A percentile compares a stretch with the other conserved stretches of the same genome.
phyloP scores from a whole-genome alignment of 1,140 invertebrate species.

The Atta colombica region DNA sequence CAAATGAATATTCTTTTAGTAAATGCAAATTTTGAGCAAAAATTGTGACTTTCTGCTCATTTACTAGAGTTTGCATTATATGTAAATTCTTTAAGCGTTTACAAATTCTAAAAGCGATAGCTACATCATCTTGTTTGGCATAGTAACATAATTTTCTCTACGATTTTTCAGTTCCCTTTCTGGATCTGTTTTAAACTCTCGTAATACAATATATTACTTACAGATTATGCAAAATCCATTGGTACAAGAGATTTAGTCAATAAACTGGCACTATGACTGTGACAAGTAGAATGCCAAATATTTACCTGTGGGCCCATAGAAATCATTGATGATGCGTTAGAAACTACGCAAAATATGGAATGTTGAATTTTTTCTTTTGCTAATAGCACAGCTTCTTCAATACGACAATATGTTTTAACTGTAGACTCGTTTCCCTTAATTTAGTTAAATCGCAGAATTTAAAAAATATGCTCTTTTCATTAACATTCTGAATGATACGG shows the following conservation, averaged over 20 bases:
- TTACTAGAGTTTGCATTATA: background rate
- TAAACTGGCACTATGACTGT: slow-evolving; percentile 2
- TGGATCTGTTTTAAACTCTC: background rate
- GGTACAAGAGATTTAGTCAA: slow-evolving; percentile 8
- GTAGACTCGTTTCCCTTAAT: slow-evolving; percentile 1
- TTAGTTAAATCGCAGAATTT: slow-evolving; percentile 12
- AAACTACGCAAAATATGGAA: slow-evolving; percentile 1
- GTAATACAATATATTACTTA: background rate
- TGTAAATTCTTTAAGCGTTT: background rate
- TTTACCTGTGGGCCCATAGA: background rate
- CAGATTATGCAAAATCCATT: background rate
- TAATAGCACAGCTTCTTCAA: background rate
- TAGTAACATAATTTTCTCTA: background rate
- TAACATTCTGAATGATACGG: background rate
- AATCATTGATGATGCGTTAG: slow-evolving; percentile 10
- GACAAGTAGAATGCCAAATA: slow-evolving; percentile 34
- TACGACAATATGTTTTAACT: background rate
- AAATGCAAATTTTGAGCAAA: background rate
- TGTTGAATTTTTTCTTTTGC: slow-evolving; percentile 22
- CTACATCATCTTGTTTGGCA: slow-evolving; percentile 5
- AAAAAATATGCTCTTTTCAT: slow-evolving; percentile 3
- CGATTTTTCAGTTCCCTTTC: slow-evolving; percentile 2
- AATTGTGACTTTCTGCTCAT: background rate
- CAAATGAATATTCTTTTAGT: background rate
- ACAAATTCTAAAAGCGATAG: slow-evolving; percentile 15